Conservation (phyloP, 1,140 invertebrate genomes). For the Drosophila ananassae region DNA sequence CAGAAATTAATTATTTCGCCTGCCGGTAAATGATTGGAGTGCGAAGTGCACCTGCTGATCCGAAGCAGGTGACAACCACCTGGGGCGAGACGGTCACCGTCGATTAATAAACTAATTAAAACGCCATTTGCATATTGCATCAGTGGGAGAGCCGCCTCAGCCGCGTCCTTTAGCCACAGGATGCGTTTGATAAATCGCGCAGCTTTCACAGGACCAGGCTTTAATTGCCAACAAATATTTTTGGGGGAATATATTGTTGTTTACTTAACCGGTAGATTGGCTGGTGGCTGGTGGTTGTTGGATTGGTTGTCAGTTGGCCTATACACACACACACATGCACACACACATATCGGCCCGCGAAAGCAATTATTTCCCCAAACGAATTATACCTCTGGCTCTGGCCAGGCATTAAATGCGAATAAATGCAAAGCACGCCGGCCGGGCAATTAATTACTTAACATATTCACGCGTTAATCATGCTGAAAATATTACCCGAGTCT, state of each 20-base stretch:
- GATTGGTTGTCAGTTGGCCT: constrained; percentile 18
- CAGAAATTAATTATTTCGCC: constrained; percentile 39
- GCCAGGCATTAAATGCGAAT: constrained; percentile 9
- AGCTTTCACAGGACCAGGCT: constrained; percentile 33
- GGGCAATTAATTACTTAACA: constrained; percentile 71
- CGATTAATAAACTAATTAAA: constrained; percentile 83
- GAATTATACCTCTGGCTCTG: constrained; percentile 31
- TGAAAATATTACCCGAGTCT: constrained; percentile 38
- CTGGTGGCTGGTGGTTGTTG: constrained; percentile 6
- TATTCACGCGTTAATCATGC: constrained; percentile 66
- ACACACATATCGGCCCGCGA: not conserved
- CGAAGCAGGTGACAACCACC: not conserved
- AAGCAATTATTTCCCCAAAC: constrained; percentile 51
- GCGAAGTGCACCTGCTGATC: constrained; percentile 10
- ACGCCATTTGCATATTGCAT: constrained; percentile 70
- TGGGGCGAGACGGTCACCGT: constrained; percentile 9
- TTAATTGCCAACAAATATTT: constrained; percentile 67
- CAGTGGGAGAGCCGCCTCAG: constrained; percentile 1
- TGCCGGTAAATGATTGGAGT: constrained; percentile 6
- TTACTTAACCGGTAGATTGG: constrained; percentile 30
- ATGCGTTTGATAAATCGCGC: constrained; percentile 36
- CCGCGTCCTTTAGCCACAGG: not conserved
- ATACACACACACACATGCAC: not conserved
- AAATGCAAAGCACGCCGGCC: constrained; percentile 11
- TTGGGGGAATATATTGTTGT: constrained; percentile 31